Evolutionary conservation across 1,140 invertebrate species (phyloP).

Genomic region (Venturia canescens): DNA sequence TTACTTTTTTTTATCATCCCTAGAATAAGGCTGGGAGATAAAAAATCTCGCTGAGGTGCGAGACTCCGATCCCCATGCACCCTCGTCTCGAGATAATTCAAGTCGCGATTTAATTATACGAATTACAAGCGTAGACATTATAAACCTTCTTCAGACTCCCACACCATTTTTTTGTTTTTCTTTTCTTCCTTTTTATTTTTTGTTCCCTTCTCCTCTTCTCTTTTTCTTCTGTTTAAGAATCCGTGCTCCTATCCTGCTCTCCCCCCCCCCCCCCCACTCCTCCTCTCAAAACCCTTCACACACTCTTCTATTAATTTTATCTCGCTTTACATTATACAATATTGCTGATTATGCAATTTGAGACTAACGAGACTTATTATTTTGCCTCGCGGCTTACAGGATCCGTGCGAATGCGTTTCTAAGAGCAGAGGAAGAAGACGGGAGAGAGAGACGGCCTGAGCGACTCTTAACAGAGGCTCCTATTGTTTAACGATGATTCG

Average conservation of each 20-base stretch:
- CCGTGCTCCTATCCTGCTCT: conserved; percentile 15
- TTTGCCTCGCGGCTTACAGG: conserved; percentile 1
- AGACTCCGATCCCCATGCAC: conserved; percentile 6
- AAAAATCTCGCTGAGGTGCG: conserved; percentile 15
- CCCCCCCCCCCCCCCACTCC: no score
- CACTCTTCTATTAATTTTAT: background rate
- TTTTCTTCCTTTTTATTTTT: background rate
- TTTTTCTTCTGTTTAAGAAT: conserved; percentile 25
- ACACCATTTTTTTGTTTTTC: background rate
- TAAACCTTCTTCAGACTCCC: background rate
- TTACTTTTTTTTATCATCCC: background rate
- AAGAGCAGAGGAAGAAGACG: background rate
- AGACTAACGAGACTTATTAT: conserved; percentile 46
- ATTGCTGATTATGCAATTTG: conserved; percentile 47
- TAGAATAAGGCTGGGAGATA: background rate
- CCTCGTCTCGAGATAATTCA: conserved; percentile 23
- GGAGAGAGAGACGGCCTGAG: background rate
- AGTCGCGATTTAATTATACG: conserved; percentile 42
- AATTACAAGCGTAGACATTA: conserved; percentile 40
- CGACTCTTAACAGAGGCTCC: background rate
- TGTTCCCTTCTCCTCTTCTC: background rate
- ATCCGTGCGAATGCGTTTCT: background rate
- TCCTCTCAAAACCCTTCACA: background rate
- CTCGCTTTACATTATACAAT: background rate
- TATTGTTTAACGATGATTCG: conserved; percentile 45